Evolutionary conservation across 2,888 invertebrate species (phyloP).

Genomic region (Dioctria rufipes): DNA sequence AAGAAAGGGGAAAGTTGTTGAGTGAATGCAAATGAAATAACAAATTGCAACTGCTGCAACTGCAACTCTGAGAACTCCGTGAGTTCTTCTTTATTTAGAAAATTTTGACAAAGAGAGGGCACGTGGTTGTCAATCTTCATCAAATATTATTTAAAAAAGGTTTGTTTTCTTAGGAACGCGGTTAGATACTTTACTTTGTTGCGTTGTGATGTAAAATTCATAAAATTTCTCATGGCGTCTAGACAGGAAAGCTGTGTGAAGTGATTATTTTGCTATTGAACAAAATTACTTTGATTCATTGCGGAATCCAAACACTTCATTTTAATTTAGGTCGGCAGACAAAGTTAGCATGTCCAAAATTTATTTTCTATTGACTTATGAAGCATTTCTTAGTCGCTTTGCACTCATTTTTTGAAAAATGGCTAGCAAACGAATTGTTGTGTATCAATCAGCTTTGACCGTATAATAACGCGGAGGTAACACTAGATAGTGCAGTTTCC

Average conservation of each 20-base stretch:
- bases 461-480: too few species aligned
- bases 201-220: neutral
- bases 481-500: too few species aligned
- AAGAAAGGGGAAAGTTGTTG: constrained; percentile 48
- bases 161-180: constrained; percentile 17
- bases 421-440: too few species aligned
- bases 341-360: too few species aligned
- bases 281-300: too few species aligned
- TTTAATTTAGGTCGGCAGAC: too few species aligned
- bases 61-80: neutral
- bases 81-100: constrained; percentile 14
- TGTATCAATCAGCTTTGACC: too few species aligned
- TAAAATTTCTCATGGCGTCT: constrained; percentile 18
- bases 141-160: neutral
- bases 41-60: constrained; percentile 31
- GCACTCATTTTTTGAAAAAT: too few species aligned
- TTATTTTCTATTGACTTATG: too few species aligned
- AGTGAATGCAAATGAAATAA: constrained; percentile 47
- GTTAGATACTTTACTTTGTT: neutral
- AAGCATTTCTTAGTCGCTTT: too few species aligned
- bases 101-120: constrained; percentile 11
- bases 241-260: too few species aligned
- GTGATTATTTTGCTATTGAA: neutral
- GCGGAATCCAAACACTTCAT: too few species aligned
- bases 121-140: constrained; percentile 44